These are phyloP conservation scores for Pithys albifrons DNA, from an alignment of 2,113 vertebrate species.

Conservation along the genomic window DNA sequence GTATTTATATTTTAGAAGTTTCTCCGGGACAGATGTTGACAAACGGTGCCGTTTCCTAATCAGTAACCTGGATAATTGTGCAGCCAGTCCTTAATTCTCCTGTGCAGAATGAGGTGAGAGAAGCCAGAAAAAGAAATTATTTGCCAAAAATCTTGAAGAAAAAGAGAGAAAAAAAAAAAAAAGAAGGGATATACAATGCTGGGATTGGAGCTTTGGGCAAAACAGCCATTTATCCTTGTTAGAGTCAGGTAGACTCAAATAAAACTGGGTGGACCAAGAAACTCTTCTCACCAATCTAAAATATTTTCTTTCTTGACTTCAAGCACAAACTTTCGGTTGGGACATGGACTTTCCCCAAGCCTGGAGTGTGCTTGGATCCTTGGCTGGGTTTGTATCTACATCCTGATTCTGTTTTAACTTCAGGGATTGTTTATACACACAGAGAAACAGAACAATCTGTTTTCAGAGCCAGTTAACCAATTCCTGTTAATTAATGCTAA, in stretches of 20 bases:
- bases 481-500: background rate
- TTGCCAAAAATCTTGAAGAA: background rate
- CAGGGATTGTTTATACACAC: background rate
- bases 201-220: background rate
- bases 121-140: background rate
- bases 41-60: conserved; percentile 49
- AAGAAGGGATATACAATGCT: background rate
- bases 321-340: background rate
- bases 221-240: background rate
- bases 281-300: background rate
- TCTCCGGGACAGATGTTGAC: conserved; percentile 61
- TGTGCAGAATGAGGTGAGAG: background rate
- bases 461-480: background rate
- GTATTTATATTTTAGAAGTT: conserved; percentile 58
- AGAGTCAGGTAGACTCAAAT: background rate
- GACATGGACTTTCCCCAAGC: background rate
- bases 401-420: background rate
- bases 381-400: background rate
- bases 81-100: background rate
- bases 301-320: background rate
- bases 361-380: background rate
- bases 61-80: conserved; percentile 3
- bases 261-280: background rate
- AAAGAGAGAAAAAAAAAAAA: background rate
- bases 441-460: background rate